A percentile compares a stretch with the other conserved stretches of the same genome.
These are phyloP conservation scores for Thalpophila matura DNA, from an alignment of 2,888 invertebrate species.

Conservation along the genomic window DNA sequence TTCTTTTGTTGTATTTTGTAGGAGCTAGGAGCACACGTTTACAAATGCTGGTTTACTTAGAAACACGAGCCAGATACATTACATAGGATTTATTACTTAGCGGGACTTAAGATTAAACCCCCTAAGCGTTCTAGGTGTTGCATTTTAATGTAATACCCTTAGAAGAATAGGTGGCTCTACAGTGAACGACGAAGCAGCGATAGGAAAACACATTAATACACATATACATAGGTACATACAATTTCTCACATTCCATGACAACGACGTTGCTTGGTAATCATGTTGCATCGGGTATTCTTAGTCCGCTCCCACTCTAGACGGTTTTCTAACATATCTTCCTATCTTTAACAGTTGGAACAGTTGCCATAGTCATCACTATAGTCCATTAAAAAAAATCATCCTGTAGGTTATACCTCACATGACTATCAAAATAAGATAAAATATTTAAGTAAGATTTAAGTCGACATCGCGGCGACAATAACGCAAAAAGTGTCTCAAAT, in stretches of 20 bases:
- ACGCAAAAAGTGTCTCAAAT: background rate
- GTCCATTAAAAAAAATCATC: background rate
- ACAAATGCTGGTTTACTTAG: slow-evolving; percentile 16
- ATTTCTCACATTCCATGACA: background rate
- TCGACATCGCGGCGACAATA: background rate
- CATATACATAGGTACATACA: background rate
- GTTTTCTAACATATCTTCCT: no score
- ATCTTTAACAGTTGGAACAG: background rate
- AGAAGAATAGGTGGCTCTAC: slow-evolving; percentile 8
- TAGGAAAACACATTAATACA: background rate
- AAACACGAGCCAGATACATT: slow-evolving; percentile 20
- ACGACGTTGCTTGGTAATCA: background rate
- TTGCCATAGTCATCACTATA: no score
- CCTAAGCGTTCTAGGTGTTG: slow-evolving; percentile 15
- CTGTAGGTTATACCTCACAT: no score
- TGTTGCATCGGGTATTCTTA: background rate
- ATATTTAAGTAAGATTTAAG: no score
- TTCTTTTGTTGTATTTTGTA: slow-evolving; percentile 26
- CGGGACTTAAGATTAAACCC: slow-evolving; percentile 8
- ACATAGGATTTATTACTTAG: slow-evolving; percentile 21
- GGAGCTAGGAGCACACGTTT: slow-evolving; percentile 13
- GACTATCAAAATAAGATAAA: no score
- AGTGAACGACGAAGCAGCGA: slow-evolving; percentile 1
- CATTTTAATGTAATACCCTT: slow-evolving; percentile 32
- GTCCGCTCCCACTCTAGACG: background rate